A percentile compares a stretch with the other conserved stretches of the same genome.
These are phyloP conservation scores for Odontophorus gujanensis DNA, from an alignment of 2,113 vertebrate species.

Conservation along the genomic window DNA sequence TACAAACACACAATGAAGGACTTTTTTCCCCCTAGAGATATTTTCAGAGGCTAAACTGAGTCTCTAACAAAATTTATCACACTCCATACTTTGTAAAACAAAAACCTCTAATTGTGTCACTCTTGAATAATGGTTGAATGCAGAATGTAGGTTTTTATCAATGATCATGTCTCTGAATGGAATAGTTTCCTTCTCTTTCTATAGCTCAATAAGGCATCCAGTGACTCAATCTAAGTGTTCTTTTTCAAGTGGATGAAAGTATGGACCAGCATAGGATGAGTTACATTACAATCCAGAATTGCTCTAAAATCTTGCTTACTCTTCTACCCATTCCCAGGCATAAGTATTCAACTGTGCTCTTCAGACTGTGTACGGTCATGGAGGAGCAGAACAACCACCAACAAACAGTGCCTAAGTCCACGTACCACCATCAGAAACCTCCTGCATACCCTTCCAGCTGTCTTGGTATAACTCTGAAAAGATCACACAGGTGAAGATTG, in stretches of 20 bases:
- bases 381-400: not conserved
- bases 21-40: not conserved
- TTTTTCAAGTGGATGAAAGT: not conserved
- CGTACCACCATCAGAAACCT: not conserved
- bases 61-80: not conserved
- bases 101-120: not conserved
- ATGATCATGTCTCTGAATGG: not conserved
- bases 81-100: not conserved
- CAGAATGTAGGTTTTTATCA: not conserved
- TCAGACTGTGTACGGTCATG: not conserved
- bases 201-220: not conserved
- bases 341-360: not conserved
- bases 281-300: not conserved
- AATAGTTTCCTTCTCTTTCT: not conserved
- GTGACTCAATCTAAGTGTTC: not conserved
- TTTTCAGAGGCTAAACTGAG: not conserved
- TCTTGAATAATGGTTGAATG: not conserved
- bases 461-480: not conserved
- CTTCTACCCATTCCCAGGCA: not conserved
- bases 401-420: not conserved
- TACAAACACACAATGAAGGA: slow-evolving; percentile 7
- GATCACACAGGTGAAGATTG: not conserved
- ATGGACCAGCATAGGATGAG: not conserved
- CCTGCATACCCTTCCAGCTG: not conserved
- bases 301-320: not conserved